Conservation (phyloP, 2,888 invertebrate species). For the Eurytoma californica region DNA sequence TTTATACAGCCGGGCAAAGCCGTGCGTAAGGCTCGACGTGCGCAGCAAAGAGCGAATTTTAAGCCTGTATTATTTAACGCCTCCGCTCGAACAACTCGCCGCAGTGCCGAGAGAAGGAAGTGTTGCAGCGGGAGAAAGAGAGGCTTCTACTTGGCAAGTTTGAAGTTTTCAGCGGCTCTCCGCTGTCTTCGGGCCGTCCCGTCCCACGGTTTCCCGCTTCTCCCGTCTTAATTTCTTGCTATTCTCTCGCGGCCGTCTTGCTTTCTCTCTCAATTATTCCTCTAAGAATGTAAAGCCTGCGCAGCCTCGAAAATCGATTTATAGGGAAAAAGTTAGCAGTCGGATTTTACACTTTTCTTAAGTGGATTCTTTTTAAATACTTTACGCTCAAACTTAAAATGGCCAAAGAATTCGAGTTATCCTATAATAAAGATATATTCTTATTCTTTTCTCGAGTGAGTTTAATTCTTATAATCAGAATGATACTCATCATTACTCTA, state of each 20-base stretch:
- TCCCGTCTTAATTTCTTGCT: conserved; percentile 58
- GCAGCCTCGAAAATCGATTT: conserved; percentile 46
- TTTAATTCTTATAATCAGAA: no score
- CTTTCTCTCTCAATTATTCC: conserved; percentile 55
- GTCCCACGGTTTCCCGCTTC: conserved; percentile 55
- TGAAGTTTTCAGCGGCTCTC: conserved; percentile 71
- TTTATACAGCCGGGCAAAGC: conserved; percentile 29
- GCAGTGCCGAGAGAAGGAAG: conserved; percentile 45
- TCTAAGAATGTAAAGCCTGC: conserved; percentile 49
- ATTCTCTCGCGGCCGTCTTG: conserved; percentile 36
- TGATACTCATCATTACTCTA: no score
- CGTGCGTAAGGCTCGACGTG: conserved; percentile 5
- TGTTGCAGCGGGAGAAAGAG: conserved; percentile 44
- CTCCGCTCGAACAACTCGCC: conserved; percentile 62
- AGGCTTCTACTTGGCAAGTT: conserved; percentile 65
- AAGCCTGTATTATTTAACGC: conserved; percentile 75
- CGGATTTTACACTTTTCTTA: conserved; percentile 6
- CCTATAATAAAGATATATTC: neutral
- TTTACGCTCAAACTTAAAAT: conserved; percentile 21
- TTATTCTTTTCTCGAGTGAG: neutral
- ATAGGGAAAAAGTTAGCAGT: conserved; percentile 23
- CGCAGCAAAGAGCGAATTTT: conserved; percentile 67
- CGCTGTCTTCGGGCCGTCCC: conserved; percentile 62
- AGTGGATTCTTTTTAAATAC: conserved; percentile 35
- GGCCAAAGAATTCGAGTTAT: neutral